A percentile compares a stretch with the other conserved stretches of the same genome.
Evolutionary conservation across 2,113 vertebrate species (phyloP).

Genomic region (Mirza zaza): DNA sequence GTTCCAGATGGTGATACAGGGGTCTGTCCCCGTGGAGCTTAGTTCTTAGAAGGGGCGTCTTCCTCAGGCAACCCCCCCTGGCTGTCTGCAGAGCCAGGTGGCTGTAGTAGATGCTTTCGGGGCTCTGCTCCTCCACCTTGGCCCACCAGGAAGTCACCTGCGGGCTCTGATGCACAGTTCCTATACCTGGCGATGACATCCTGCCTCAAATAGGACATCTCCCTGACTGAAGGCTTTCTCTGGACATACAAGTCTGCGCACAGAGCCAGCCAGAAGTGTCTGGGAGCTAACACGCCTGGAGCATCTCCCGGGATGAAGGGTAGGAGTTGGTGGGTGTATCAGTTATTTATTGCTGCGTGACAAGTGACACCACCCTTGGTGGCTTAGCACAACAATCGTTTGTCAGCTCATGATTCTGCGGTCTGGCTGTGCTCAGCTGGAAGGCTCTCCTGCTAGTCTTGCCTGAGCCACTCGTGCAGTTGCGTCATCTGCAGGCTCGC

Average conservation of each 20-base stretch:
- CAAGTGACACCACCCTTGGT: fast-evolving
- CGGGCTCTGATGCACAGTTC: fast-evolving
- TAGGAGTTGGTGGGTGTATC: too few species aligned
- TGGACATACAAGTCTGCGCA: fast-evolving
- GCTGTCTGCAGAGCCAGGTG: background rate
- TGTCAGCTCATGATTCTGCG: background rate
- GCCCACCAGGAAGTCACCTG: background rate
- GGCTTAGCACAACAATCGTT: fast-evolving
- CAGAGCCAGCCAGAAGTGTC: background rate
- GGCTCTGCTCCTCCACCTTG: background rate
- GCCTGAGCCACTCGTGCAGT: background rate
- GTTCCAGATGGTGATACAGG: background rate
- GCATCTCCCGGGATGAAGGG: too few species aligned
- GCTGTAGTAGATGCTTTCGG: fast-evolving
- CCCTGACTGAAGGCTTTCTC: background rate
- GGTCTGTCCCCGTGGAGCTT: background rate
- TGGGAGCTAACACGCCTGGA: fast-evolving
- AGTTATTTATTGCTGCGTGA: fast-evolving
- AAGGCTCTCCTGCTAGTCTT: background rate
- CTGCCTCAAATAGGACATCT: background rate
- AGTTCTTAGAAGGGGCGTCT: background rate
- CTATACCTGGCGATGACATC: fast-evolving
- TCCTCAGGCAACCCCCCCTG: background rate
- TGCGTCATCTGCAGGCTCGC: background rate
- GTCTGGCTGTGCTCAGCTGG: background rate